Evolutionary conservation across 2,113 vertebrate species (phyloP), one percentile per base, ranked within the genome.

Genomic region (Paramisgurnus dabryanus): DNA sequence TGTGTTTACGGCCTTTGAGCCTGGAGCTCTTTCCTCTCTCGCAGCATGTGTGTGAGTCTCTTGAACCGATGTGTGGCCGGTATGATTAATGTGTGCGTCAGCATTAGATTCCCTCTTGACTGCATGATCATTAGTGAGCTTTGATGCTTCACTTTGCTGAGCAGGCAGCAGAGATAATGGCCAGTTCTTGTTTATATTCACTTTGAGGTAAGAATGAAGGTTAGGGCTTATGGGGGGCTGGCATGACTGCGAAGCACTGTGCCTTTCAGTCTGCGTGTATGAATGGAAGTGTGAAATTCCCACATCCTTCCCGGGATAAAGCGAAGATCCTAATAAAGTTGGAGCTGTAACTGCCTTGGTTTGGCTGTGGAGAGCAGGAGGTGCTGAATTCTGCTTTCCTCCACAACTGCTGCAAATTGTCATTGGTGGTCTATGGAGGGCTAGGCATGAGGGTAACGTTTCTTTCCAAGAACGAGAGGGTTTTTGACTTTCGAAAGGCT

Each of bases 341-440:
- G 82, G 73, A 1, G 63, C 47, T 11, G 41, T 55, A 11, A 40
- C 13, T 3, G 40, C 60, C 43, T 50, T 82, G 34, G 65, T 72
- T 67, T 77, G 22, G n/a, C 41, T 82, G 71, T 79, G 65, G n/a
- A 82, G 58, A 47, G 55, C 78, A 43, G 18, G 67, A 9, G 83
- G n/a, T 22, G 49, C 57, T 10, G n/a, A n/a, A 63, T 82, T 81
- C 81, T 88, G 89, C 63, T 77, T 89, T 57, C 90, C 88, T 3
- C 90, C 89, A 22, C 90, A 91, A 41, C 87, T 82, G 72, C 84
- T 88, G 87, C 90, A 93, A 82, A 91, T 86, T 67, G 86, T 88
- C 49, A 80, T 76, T 41, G 86, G 80, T 55, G 80, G 43, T 39
- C 81, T 64, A 2, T 84, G 82, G 79, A 84, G 81, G 83, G 67